Evolutionary conservation across 1,140 invertebrate species (phyloP), one percentile per base, ranked within the genome.

Genomic region (Drosophila sechellia): DNA sequence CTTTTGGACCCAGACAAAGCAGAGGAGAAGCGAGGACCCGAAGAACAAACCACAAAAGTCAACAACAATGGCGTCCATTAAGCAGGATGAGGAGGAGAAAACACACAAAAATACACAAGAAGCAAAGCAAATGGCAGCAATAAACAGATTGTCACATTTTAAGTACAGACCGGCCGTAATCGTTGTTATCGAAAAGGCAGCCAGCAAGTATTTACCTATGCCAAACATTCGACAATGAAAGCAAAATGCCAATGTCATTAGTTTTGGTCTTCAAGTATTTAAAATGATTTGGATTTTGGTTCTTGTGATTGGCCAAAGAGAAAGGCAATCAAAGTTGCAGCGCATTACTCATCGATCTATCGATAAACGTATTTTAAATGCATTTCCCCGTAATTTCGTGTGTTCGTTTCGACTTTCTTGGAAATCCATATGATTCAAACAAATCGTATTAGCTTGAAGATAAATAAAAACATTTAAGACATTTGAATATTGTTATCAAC

Each of bases 131-230:
- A 69, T 66, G 65, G 40, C 64, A 56, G 64, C 42, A 34, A 56
- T 48, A 69, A 56, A 69, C 64, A 69, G 64, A 70, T 70, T 70
- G 66, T 70, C 66, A 56, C 64, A 69, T 70, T 70, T 70, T 39
- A 69, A 70, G 64, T 69, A 50, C 25, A 69, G 63, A 40, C 50
- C 20, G 8, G 2, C 8, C 34, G 31, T 12, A 69, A 68, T 69
- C 63, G 17, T 17, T 17, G 63, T 56, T 70, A 70, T 70, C 66
- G 64, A 48, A 56, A 45, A 22, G 46, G 20, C 59, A 50, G 6
- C 45, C 35, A 50, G 6, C 59, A 15, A 22, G 37, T 70, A 70
- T 70, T 70, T 70, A 57, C 64, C 64, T 57, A 70, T 70, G 17
- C 17, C 5, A 10, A 49, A 49, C 27, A 49, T 20, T 53, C 11